Conservation (phyloP, 2,113 vertebrate genomes). For the Parotia lawesii region DNA sequence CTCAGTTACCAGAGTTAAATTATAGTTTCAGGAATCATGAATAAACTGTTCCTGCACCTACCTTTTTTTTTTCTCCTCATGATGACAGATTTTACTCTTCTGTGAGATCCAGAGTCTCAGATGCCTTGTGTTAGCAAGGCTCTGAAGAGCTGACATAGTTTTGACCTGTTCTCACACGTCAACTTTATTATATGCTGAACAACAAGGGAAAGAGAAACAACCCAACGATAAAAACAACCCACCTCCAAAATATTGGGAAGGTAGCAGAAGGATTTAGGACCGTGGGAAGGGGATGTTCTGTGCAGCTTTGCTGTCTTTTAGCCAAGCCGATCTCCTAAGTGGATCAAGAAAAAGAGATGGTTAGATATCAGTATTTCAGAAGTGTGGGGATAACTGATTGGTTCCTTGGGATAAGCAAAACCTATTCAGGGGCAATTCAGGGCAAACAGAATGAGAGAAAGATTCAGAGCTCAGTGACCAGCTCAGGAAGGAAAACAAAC, state of each 20-base stretch:
- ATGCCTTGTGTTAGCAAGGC: neutral
- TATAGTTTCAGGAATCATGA: neutral
- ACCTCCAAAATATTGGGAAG: neutral
- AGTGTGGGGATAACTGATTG: neutral
- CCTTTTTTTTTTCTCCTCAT: neutral
- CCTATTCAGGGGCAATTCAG: neutral
- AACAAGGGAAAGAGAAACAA: neutral
- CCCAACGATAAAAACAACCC: neutral
- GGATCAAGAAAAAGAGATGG: neutral
- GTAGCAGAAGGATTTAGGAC: neutral
- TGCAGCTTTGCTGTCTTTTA: neutral
- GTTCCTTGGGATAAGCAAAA: neutral
- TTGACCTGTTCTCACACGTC: neutral
- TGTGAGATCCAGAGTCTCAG: neutral
- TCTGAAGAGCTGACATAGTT: neutral
- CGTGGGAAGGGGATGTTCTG: neutral
- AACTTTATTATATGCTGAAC: neutral
- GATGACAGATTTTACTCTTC: neutral
- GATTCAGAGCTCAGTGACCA: neutral
- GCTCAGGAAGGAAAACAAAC: neutral
- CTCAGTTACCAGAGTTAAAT: neutral
- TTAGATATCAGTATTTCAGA: neutral
- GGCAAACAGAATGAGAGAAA: neutral
- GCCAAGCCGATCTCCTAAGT: neutral
- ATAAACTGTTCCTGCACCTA: rapidly evolving